Base-by-base conservation (phyloP, 2,888 invertebrate genomes). In the Dyspetes luteomarginatus region DNA sequence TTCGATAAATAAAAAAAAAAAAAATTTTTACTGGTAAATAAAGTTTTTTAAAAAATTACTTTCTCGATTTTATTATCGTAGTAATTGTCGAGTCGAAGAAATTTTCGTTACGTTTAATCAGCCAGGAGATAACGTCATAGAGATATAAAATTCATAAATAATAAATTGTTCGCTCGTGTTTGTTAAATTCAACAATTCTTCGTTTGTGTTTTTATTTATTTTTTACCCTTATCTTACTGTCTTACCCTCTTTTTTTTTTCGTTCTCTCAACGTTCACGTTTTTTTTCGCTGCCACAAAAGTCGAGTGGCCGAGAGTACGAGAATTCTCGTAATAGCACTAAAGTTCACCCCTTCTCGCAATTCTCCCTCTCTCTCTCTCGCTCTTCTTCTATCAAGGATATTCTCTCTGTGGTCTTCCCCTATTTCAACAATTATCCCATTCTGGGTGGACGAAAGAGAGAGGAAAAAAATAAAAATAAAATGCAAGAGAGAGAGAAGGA, bases 291-390 rank as follows among this genome's bases (percentile, higher is more conserved):
- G 4, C 48, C 48, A 48, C 15, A 26, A 19, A 24, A 9, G 48
- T 17, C 30, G 30, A 24, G 50, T 55, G 58, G 69, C 30, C 36
- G 56, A 41, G 26, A 19, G 60, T 52, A 48, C 30, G 24, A 48
- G 73, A 65, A 5, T 55, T 28, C 64, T 56, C 73, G 26, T 67
- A 71, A 80, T 58, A 52, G 58, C 67, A 60, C 75, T 69, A 69
- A 67, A 75, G 79, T 56, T 78, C 15, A 41, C 72, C 52, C 65
- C 71, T 65, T 65, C 41, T 52, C 28, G 50, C 41, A 17, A 48
- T 60, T 9, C 52, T 15, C 12, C 5, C 41, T 26, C 43, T 30
- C 36, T 58, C 50, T 56, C 43, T 19, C 7, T 56, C 15, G 43
- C 9, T 28, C 69, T 15, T 19, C n/a, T 22, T 62, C 9, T 73